Evolutionary conservation across 2,113 vertebrate species (phyloP), one percentile per base, ranked within the genome.

Genomic region (Marcusenius ussheri): DNA sequence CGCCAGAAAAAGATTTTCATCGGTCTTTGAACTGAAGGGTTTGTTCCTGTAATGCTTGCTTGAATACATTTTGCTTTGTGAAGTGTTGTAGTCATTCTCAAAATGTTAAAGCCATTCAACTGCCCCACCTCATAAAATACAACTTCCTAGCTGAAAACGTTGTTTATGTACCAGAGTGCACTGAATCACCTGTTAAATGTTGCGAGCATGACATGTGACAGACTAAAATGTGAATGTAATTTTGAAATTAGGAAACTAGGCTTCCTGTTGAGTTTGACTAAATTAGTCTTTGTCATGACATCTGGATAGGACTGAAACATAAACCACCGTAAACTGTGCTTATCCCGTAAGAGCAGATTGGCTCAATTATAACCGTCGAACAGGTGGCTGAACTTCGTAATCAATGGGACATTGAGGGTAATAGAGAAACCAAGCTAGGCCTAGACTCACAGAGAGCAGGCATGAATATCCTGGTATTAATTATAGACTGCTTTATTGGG

Each of bases 191-290:
- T 84, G 42, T 84, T 46, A 84, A 84, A 46, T 84, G 39, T 84
- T 84, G 45, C 3, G 19, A 84, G n/a, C 83, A 45, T 84, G 83
- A 84, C 21, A 47, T 84, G 15, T 2, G 83, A 84, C 45, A 46
- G 83, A 42, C 77, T 39, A 39, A 77, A 77, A 77, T 39, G 80
- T 17, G 80, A 84, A 45, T 19, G 83, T n/a, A 84, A 84, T 84
- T 84, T 84, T 45, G 45, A 84, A 84, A 84, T 84, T 84, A 84
- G 42, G 45, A 47, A 84, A 24, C 39, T 42, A 84, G 83, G 45
- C 83, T 84, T 47, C 83, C 83, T n/a, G 83, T 47, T 84, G 83
- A 47, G 83, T 84, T 84, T 84, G 83, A 84, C 45, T 84, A 84
- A 84, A 84, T 84, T 46, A 47, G 45, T 46, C 83, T 84, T 84